Conservation (phyloP, 2,113 vertebrate genomes). For the Pelvicachromis taeniatus region DNA sequence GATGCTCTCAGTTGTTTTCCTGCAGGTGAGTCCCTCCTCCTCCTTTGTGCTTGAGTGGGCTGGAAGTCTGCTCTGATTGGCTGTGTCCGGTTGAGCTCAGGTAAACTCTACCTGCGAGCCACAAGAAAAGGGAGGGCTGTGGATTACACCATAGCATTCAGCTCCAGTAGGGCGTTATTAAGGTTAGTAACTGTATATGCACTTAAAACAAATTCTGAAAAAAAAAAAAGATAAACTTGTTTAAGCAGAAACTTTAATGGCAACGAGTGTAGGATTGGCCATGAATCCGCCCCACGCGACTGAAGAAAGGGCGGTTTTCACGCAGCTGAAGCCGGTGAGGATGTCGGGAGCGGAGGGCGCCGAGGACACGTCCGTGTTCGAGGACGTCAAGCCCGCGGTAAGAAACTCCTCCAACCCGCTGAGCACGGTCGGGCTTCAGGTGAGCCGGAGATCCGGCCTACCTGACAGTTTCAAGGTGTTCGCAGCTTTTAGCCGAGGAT, state of each 20-base stretch:
- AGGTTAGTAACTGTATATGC: not conserved
- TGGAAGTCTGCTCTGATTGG: slow-evolving; percentile 29
- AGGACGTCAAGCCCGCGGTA: slow-evolving; percentile 81
- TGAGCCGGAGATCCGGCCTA: not conserved
- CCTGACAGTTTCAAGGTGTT: not conserved
- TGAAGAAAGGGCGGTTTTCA: slow-evolving; percentile 80
- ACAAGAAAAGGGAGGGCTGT: slow-evolving; percentile 53
- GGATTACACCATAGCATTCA: slow-evolving; percentile 49
- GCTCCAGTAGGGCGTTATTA: not conserved
- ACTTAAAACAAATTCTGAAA: not conserved
- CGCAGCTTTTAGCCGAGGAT: not conserved
- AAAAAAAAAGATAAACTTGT: not conserved
- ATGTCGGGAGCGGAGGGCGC: slow-evolving; percentile 75
- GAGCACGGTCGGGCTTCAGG: not conserved
- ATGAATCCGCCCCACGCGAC: slow-evolving; percentile 66
- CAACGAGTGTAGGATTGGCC: slow-evolving; percentile 73
- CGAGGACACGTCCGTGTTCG: slow-evolving; percentile 83
- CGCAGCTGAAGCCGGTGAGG: slow-evolving; percentile 81
- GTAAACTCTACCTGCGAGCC: slow-evolving; percentile 69
- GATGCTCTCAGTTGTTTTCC: not conserved
- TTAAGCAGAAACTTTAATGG: slow-evolving; percentile 65
- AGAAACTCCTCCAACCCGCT: slow-evolving; percentile 34
- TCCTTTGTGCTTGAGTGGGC: slow-evolving; percentile 1
- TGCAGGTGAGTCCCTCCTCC: slow-evolving; percentile 34
- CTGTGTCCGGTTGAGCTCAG: slow-evolving; percentile 64